Percentiles rank a stretch among this genome's conserved stretches.
Conservation (phyloP, 2,888 invertebrate genomes). For the Lycaena phlaeas region DNA sequence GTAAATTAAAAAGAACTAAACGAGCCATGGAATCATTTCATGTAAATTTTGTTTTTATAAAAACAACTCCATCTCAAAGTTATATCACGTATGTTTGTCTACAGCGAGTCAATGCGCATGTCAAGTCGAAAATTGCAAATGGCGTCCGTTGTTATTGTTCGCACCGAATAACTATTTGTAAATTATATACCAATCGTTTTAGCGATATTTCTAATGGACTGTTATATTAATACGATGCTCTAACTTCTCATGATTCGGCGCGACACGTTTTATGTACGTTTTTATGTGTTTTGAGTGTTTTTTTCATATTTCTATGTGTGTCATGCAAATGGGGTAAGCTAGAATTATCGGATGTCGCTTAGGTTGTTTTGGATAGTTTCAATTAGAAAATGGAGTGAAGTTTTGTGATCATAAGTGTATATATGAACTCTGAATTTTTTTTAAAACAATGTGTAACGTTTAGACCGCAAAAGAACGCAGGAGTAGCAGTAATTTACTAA, state of each 20-base stretch:
- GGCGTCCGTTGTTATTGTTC: slow-evolving; percentile 99
- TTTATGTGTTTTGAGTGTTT: slow-evolving; percentile 70
- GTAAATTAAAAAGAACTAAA: background rate
- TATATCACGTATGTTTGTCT: slow-evolving; percentile 58
- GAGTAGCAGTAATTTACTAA: slow-evolving; percentile 58
- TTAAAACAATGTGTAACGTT: slow-evolving; percentile 38
- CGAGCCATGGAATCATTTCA: background rate
- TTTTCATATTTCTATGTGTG: slow-evolving; percentile 78
- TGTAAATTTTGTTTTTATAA: background rate
- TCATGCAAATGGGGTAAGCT: slow-evolving; percentile 83
- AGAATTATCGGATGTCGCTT: slow-evolving; percentile 73
- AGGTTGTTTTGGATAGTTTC: slow-evolving; percentile 73
- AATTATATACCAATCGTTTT: slow-evolving; percentile 79
- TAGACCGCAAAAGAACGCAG: slow-evolving; percentile 37
- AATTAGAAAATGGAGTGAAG: slow-evolving; percentile 63
- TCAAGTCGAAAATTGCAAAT: slow-evolving; percentile 94
- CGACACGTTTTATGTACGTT: slow-evolving; percentile 65
- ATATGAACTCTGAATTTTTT: slow-evolving; percentile 60
- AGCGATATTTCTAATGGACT: slow-evolving; percentile 73
- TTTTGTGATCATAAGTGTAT: slow-evolving; percentile 57
- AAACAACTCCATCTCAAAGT: slow-evolving; percentile 36
- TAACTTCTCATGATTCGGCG: slow-evolving; percentile 64
- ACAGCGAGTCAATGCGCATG: slow-evolving; percentile 77
- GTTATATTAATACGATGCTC: slow-evolving; percentile 67
- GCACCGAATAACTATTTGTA: slow-evolving; percentile 86